phyloP scores from a whole-genome alignment of 2,888 invertebrate species.

The Limenitis camilla region DNA sequence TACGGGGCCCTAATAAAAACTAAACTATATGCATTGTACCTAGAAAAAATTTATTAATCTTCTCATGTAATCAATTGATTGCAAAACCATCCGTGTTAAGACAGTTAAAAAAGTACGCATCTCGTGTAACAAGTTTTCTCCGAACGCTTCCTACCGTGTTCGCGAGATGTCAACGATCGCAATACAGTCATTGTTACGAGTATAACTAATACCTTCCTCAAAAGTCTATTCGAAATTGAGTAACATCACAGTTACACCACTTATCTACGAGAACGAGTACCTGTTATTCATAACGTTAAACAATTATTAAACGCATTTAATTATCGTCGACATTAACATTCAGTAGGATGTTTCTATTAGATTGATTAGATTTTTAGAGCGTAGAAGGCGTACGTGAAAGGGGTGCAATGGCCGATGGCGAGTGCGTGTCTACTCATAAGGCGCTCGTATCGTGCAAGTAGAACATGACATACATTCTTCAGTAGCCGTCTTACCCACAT shows the following conservation, averaged over 20 bases:
- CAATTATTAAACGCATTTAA: neutral
- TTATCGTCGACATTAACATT: constrained; percentile 44
- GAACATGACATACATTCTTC: constrained; percentile 63
- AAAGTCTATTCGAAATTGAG: constrained; percentile 4
- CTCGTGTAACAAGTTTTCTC: constrained; percentile 35
- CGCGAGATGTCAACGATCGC: constrained; percentile 43
- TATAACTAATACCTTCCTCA: constrained; percentile 1
- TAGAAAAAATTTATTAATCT: no score
- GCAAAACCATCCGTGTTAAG: constrained; percentile 31
- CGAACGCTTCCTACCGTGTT: constrained; percentile 43
- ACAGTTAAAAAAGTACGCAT: constrained; percentile 29
- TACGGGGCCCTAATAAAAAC: no score
- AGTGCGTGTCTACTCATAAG: constrained; percentile 38
- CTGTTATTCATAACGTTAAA: neutral
- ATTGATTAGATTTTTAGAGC: constrained; percentile 68
- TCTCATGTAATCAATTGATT: no score
- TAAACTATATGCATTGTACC: no score
- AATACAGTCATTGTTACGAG: constrained; percentile 28
- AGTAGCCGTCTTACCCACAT: constrained; percentile 56
- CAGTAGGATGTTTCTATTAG: constrained; percentile 39
- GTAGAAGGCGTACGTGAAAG: constrained; percentile 65
- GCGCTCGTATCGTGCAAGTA: constrained; percentile 43
- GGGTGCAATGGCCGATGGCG: constrained; percentile 63
- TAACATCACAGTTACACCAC: constrained; percentile 6
- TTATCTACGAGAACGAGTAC: neutral